These are phyloP conservation scores for Chrysochloris asiatica DNA, from an alignment of 2,113 vertebrate genomes.

Conservation along the genomic window DNA sequence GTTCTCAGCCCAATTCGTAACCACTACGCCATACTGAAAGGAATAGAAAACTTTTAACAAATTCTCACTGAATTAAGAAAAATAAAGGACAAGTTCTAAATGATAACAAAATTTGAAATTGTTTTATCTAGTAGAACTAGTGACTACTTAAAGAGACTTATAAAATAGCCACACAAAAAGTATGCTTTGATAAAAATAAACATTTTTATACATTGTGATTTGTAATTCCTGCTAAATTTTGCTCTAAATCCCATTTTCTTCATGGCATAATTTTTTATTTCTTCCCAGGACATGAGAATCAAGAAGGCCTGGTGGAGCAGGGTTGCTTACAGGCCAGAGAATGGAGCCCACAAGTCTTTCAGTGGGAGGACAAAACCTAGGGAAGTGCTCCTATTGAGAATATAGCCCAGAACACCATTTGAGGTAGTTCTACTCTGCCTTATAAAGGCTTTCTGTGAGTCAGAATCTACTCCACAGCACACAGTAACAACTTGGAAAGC, in stretches of 20 bases:
- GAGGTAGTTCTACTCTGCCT: neutral
- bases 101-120: neutral
- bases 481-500: neutral
- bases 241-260: neutral
- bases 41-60: neutral
- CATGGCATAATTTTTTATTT: neutral
- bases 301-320: neutral
- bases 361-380: neutral
- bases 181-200: neutral
- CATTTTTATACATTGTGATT: neutral
- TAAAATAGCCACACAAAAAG: neutral
- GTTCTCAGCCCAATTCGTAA: no score
- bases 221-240: neutral
- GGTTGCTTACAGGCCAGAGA: neutral
- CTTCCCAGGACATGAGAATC: neutral
- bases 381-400: neutral
- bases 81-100: neutral
- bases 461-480: neutral
- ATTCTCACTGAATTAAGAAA: neutral
- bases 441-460: neutral
- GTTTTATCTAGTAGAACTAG: neutral
- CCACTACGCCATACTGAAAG: no score
- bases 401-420: neutral
- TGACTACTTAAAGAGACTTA: neutral
- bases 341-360: neutral